Base-by-base conservation (phyloP, 1,140 invertebrate species). In the Hirudo medicinalis region DNA sequence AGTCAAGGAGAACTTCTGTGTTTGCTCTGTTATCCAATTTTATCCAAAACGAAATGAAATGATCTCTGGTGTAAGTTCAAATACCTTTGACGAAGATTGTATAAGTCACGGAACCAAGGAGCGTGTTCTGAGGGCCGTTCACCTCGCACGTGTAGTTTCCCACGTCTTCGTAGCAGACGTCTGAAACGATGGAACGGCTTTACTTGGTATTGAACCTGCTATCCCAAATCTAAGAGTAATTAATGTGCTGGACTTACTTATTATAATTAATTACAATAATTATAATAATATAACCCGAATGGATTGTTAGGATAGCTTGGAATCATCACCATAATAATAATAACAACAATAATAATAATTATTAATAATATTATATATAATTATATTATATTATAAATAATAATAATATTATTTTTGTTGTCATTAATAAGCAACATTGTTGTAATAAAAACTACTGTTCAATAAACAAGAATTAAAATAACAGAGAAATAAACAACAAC, bases 81-180 rank as follows among this genome's bases (percentile, higher is more conserved):
- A 13, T 49, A 70, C 69, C 69, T 70, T 53, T 70, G 22, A 70
- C 69, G 69, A 13, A 70, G 43, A 70, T 54, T 8, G 53, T 49
- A 20, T 70, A 49, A 4, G 43, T 70, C n/a, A 70, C 36, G n/a
- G 49, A 49, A 6, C 69, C 69, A 0, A 70, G 43, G 19, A 70
- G 69, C 1, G 49, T 49, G 53, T 70, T 70, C 11, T 70, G 69
- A 9, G 69, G 69, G 6, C 69, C 69, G 53, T 70, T 49, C 8
- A 70, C 43, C 20, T 70, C 69, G 49, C 69, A 70, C 11, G 69
- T 70, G 69, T 70, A 70, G 19, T 70, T 70, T 53, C 69, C 69
- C 22, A 25, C 53, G 69, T 70, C 69, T 25, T 49, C 69, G 29
- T 20, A 25, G 22, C 32, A 6, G n/a, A 70, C 32, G 53, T 70